Evolutionary conservation across 2,113 vertebrate species (phyloP).

Genomic region (Mastomys natalensis): DNA sequence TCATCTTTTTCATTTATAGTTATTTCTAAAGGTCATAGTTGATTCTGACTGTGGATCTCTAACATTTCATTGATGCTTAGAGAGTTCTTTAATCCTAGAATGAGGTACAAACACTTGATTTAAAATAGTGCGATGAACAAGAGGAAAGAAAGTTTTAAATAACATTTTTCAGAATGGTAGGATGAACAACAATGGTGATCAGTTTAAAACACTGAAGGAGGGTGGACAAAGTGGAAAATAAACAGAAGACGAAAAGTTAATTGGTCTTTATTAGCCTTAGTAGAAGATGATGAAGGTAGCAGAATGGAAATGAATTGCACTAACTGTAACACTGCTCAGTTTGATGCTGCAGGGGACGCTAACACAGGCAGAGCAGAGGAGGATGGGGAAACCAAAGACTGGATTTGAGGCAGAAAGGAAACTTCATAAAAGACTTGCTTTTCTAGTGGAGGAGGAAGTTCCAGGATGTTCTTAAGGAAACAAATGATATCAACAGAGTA

Average conservation of each 20-base stretch:
- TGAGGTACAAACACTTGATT: constrained; percentile 39
- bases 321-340: not conserved
- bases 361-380: not conserved
- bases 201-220: constrained; percentile 6
- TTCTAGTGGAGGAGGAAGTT: not conserved
- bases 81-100: constrained; percentile 45
- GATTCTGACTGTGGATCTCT: not conserved
- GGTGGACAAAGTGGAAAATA: not conserved
- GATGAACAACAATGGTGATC: not conserved
- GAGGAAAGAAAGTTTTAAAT: constrained; percentile 41
- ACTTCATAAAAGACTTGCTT: not conserved
- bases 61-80: constrained; percentile 31
- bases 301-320: not conserved
- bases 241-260: not conserved
- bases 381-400: not conserved
- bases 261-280: not conserved
- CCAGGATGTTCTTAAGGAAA: not conserved
- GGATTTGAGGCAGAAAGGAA: not conserved
- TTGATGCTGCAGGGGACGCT: not conserved
- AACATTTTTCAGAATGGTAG: not conserved
- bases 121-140: not conserved
- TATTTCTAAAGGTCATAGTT: constrained; percentile 28
- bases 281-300: not conserved
- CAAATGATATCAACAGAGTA: not conserved
- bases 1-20: constrained; percentile 23